phyloP scores from a whole-genome alignment of 2,113 vertebrate genomes.

The Vireo altiloquus region DNA sequence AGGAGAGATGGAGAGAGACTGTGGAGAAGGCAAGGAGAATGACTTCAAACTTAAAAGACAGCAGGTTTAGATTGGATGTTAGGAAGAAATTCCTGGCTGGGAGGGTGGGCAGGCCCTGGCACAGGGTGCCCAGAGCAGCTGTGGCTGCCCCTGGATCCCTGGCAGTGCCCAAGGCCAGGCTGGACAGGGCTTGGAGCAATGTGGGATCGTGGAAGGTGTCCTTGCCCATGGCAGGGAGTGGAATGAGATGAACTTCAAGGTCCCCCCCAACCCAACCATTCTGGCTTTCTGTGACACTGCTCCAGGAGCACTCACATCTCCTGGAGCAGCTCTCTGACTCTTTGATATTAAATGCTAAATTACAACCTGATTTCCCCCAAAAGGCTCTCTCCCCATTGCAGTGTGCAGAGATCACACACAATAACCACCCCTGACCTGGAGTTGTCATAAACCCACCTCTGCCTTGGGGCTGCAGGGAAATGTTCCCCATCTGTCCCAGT shows the following conservation, averaged over 20 bases:
- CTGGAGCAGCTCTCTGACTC: neutral
- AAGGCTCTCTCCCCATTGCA: neutral
- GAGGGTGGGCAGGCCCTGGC: neutral
- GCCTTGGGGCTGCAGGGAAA: neutral
- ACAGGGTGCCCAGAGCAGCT: neutral
- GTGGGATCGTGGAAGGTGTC: neutral
- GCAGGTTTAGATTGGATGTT: neutral
- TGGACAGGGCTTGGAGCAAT: neutral
- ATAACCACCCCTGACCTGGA: neutral
- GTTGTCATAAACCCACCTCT: neutral
- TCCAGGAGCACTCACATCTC: neutral
- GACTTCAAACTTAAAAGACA: neutral
- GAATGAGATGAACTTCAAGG: neutral
- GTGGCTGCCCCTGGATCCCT: neutral
- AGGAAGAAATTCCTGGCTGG: neutral
- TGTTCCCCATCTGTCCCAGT: neutral
- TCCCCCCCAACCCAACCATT: neutral
- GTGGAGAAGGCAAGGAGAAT: no score
- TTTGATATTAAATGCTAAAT: neutral
- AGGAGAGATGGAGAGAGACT: neutral
- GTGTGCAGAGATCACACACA: neutral
- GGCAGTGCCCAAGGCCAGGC: neutral
- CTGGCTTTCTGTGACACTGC: neutral
- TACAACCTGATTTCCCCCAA: neutral
- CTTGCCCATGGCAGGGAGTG: neutral